phyloP scores from a whole-genome alignment of 1,140 invertebrate genomes.

The Drosophila nasuta region DNA sequence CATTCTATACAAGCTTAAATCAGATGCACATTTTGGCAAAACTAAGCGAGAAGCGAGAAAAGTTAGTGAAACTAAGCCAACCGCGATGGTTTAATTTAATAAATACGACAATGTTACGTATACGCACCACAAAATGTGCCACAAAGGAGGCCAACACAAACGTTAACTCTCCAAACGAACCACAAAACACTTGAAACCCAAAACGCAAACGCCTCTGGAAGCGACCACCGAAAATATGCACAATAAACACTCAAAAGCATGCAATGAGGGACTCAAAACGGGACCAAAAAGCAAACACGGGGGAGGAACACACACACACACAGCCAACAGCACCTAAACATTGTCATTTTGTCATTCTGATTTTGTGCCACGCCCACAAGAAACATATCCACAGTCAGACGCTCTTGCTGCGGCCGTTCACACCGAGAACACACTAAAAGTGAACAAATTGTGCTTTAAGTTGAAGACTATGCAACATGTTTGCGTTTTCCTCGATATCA shows the following conservation, averaged over 20 bases:
- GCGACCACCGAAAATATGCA: constrained; percentile 75
- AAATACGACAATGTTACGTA: constrained; percentile 58
- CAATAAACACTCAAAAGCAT: constrained; percentile 61
- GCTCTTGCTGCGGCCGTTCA: constrained; percentile 53
- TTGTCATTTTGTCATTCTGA: constrained; percentile 34
- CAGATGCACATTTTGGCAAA: constrained; percentile 38
- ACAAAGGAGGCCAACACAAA: constrained; percentile 63
- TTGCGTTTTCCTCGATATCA: neutral
- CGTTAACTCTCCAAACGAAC: constrained; percentile 67
- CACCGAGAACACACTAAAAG: constrained; percentile 6
- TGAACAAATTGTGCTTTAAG: constrained; percentile 28
- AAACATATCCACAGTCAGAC: constrained; percentile 3
- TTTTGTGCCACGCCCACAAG: constrained; percentile 49
- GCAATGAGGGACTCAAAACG: constrained; percentile 29
- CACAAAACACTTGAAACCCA: constrained; percentile 65
- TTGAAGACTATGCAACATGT: constrained; percentile 17
- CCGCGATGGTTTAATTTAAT: constrained; percentile 68
- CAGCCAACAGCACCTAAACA: constrained; percentile 33
- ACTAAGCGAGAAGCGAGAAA: constrained; percentile 25
- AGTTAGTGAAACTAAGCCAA: constrained; percentile 38
- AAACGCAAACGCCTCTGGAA: constrained; percentile 45
- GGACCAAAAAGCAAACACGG: neutral
- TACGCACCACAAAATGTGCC: constrained; percentile 61
- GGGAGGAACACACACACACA: neutral
- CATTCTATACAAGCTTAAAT: constrained; percentile 13